Evolutionary conservation across 2,113 vertebrate genomes (phyloP).

Genomic region (Centropus bengalensis): DNA sequence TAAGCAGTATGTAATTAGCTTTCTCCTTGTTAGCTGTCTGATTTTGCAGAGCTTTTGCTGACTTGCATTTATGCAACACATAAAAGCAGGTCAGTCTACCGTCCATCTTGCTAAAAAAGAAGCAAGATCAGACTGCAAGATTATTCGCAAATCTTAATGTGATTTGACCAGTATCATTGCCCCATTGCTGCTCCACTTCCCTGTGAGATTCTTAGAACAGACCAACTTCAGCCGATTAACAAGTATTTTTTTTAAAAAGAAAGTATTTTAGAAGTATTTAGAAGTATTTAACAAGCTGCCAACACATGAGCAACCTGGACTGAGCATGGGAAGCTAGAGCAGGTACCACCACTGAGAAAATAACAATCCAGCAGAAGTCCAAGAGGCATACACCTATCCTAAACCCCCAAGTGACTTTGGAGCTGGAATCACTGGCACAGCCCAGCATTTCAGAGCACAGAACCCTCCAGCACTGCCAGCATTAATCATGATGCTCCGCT

Average conservation of each 20-base stretch:
- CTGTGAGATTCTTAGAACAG: not conserved
- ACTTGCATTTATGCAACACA: not conserved
- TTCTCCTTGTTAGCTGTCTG: not conserved
- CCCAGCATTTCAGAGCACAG: not conserved
- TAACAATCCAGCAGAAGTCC: not conserved
- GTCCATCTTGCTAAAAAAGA: not conserved
- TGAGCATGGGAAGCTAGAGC: not conserved
- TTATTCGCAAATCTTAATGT: not conserved
- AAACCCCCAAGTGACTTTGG: not conserved
- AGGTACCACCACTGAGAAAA: not conserved
- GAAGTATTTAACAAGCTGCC: not conserved
- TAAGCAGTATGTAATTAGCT: not conserved
- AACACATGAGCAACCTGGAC: not conserved
- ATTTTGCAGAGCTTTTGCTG: not conserved
- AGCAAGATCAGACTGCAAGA: not conserved
- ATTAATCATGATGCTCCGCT: not conserved
- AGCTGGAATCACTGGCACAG: not conserved
- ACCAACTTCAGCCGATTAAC: not conserved
- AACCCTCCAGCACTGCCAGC: not conserved
- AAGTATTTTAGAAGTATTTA: too few species aligned
- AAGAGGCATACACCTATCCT: not conserved
- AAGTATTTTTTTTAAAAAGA: not conserved
- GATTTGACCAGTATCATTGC: not conserved
- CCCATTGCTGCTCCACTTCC: not conserved
- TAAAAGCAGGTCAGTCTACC: not conserved